These are phyloP conservation scores for Anticlea derivata DNA, from an alignment of 2,888 invertebrate genomes.

Conservation along the genomic window DNA sequence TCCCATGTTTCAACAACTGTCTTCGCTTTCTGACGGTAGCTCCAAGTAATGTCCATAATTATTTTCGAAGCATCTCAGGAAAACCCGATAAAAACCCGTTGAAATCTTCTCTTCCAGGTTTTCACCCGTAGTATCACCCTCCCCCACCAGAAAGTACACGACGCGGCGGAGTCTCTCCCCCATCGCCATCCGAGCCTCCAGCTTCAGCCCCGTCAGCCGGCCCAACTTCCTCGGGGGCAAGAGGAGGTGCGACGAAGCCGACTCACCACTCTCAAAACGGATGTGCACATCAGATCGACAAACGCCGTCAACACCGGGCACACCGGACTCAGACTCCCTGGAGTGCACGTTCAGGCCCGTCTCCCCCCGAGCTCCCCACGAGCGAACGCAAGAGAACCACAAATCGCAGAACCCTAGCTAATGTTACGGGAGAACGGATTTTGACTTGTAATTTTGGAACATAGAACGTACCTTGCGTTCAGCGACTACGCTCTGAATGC, in stretches of 20 bases:
- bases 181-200: slow-evolving; percentile 91
- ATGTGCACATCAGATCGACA: slow-evolving; percentile 64
- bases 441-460: slow-evolving; percentile 41
- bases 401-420: slow-evolving; percentile 75
- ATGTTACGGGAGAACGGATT: slow-evolving; percentile 45
- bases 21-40: too few species aligned
- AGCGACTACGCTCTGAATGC: background rate
- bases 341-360: slow-evolving; percentile 80
- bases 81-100: too few species aligned
- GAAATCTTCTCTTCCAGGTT: slow-evolving; percentile 60
- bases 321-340: slow-evolving; percentile 74
- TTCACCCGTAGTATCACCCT: slow-evolving; percentile 88
- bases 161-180: slow-evolving; percentile 94
- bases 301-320: slow-evolving; percentile 71
- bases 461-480: background rate
- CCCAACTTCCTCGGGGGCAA: slow-evolving; percentile 82
- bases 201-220: slow-evolving; percentile 86
- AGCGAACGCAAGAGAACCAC: slow-evolving; percentile 56
- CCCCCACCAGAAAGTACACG: slow-evolving; percentile 93
- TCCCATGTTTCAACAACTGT: too few species aligned
- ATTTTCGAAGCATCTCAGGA: too few species aligned
- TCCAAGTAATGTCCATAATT: too few species aligned
- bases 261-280: slow-evolving; percentile 72
- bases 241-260: slow-evolving; percentile 86
- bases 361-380: slow-evolving; percentile 63